Percentiles rank a stretch among this genome's conserved stretches.
phyloP scores from a whole-genome alignment of 2,888 invertebrate genomes.

The Stenurella melanura region DNA sequence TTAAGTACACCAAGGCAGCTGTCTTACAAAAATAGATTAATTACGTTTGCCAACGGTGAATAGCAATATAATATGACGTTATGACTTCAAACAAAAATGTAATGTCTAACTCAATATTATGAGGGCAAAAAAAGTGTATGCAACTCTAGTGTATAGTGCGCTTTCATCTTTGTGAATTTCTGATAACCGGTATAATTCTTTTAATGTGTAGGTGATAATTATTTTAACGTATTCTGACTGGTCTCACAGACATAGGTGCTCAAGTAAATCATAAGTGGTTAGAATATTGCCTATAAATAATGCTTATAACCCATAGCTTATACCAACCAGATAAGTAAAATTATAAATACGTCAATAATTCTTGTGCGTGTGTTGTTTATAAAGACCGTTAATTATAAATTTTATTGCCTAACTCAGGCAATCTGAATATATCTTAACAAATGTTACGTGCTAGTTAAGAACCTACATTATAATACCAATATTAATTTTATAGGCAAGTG shows the following conservation, averaged over 20 bases:
- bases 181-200: no score
- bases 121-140: no score
- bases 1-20: no score
- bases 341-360: conserved; percentile 14
- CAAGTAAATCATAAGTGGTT: background rate
- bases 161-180: no score
- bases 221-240: background rate
- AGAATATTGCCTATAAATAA: conserved; percentile 3
- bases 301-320: background rate
- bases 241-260: background rate
- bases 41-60: no score
- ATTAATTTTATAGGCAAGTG: conserved; percentile 38
- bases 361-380: conserved; percentile 5
- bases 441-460: conserved; percentile 29
- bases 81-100: no score
- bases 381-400: conserved; percentile 10
- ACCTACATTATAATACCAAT: conserved; percentile 31
- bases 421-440: conserved; percentile 23
- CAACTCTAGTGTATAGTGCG: no score
- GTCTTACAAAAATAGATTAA: no score
- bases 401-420: conserved; percentile 17
- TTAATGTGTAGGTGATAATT: background rate
- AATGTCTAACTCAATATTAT: no score
- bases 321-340: conserved; percentile 5
- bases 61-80: no score